phyloP scores from a whole-genome alignment of 2,797 vertebrate genomes.

The Lepus oiostolus region DNA sequence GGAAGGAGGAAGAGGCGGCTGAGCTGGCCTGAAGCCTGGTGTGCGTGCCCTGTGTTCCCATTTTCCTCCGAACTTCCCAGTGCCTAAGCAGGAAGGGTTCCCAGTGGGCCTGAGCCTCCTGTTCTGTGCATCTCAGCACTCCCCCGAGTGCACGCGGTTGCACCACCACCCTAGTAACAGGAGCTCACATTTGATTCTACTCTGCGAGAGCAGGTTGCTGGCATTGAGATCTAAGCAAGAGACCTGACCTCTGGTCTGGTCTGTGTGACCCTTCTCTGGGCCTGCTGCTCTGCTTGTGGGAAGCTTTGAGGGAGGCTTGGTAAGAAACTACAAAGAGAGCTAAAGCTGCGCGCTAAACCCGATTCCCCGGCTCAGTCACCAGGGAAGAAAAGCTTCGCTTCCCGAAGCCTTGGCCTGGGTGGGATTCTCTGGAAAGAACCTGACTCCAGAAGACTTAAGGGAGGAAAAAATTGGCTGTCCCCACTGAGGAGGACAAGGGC shows the following conservation, averaged over 20 bases:
- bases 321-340: neutral
- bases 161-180: neutral
- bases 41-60: neutral
- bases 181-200: conserved; percentile 14
- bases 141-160: neutral
- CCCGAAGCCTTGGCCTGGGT: neutral
- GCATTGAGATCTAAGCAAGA: neutral
- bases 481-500: neutral
- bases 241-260: neutral
- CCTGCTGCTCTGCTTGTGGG: conserved; percentile 18
- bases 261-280: neutral
- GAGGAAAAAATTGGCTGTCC: neutral
- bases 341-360: conserved; percentile 30
- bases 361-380: neutral
- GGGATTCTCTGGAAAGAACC: conserved; percentile 3
- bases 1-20: neutral
- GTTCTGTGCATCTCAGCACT: neutral
- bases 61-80: neutral
- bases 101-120: neutral
- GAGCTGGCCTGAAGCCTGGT: neutral
- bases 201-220: neutral
- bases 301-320: neutral
- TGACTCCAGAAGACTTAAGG: neutral
- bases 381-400: neutral
- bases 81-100: conserved; percentile 1